phyloP scores from a whole-genome alignment of 2,113 vertebrate genomes.

The Cacatua alba region DNA sequence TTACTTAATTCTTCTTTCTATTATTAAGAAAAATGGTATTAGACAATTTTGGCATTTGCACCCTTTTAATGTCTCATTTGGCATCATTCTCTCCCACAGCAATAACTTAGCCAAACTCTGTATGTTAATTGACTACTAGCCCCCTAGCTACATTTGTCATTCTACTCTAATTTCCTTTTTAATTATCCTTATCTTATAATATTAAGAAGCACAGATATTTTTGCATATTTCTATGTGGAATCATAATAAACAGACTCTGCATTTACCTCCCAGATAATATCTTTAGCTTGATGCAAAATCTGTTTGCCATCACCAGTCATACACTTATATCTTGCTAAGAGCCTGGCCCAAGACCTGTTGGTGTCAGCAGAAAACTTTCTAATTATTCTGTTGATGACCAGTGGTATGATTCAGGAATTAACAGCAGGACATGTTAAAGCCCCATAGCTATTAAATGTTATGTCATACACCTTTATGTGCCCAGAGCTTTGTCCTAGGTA shows the following conservation, averaged over 20 bases:
- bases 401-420: background rate
- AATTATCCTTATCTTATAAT: constrained; percentile 40
- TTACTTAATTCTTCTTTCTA: background rate
- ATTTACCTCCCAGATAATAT: background rate
- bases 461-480: background rate
- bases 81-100: background rate
- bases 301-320: background rate
- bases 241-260: background rate
- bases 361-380: background rate
- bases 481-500: background rate
- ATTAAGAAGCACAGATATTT: background rate
- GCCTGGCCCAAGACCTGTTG: background rate
- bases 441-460: background rate
- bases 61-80: constrained; percentile 5
- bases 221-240: background rate
- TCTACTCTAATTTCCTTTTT: constrained; percentile 38
- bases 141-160: constrained; percentile 23
- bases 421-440: background rate
- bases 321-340: background rate
- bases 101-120: background rate
- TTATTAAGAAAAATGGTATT: background rate
- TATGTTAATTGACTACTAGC: background rate
- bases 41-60: background rate
- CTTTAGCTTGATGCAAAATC: background rate
- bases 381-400: background rate